Percentiles rank a stretch among this genome's conserved stretches.
Conservation (phyloP, 2,888 invertebrate species). For the Gisinianus flammeolus region DNA sequence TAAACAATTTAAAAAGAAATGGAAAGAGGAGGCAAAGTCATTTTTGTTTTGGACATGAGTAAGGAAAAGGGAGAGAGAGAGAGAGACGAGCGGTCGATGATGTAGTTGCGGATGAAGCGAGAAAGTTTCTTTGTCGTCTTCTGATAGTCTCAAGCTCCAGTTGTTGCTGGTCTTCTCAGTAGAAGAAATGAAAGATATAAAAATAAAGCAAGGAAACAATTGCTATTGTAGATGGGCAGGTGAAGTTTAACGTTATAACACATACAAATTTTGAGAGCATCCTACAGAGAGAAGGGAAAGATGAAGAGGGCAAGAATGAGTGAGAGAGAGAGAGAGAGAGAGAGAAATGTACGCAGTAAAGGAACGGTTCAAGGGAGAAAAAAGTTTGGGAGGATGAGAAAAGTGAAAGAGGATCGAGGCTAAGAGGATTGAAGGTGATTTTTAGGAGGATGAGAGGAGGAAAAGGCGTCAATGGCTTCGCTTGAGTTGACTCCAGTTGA, state of each 20-base stretch:
- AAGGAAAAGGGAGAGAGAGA: not conserved
- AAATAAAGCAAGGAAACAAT: conserved; percentile 4
- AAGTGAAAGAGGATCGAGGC: conserved; percentile 39
- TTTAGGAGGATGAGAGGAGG: conserved; percentile 29
- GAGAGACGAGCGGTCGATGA: conserved; percentile 37
- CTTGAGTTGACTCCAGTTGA: conserved; percentile 27
- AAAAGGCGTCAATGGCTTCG: conserved; percentile 32
- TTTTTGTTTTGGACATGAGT: conserved; percentile 26
- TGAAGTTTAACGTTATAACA: not conserved
- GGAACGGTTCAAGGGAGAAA: not conserved
- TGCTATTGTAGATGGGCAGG: conserved; percentile 5
- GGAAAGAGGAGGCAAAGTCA: conserved; percentile 25
- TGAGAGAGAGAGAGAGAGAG: conserved; percentile 17
- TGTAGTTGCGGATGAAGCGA: conserved; percentile 39
- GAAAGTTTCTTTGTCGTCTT: too few species aligned
- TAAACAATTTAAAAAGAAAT: not conserved
- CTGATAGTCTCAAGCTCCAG: too few species aligned
- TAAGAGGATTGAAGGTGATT: conserved; percentile 45
- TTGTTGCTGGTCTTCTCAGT: too few species aligned
- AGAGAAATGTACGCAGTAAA: not conserved
- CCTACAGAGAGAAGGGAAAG: not conserved
- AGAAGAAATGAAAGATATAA: too few species aligned
- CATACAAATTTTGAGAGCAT: not conserved
- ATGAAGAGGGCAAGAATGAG: conserved; percentile 9
- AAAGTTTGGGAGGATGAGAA: conserved; percentile 32